Evolutionary conservation across 2,797 vertebrate species (phyloP).

Genomic region (Gadopsis marmoratus): DNA sequence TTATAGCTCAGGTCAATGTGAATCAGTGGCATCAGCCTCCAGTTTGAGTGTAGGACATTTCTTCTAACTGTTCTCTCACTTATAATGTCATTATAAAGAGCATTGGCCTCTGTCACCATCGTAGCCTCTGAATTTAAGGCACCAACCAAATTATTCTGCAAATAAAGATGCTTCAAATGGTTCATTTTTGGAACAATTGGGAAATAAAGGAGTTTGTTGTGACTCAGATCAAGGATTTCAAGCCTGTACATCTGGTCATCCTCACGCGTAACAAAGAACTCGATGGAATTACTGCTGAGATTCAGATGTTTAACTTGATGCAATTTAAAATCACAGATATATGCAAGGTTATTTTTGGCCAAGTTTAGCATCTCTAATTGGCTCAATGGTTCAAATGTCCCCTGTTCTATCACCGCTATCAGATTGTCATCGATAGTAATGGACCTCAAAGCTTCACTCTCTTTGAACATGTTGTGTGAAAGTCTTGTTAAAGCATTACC

Average conservation of each 20-base stretch:
- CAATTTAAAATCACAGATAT: slow-evolving; percentile 87
- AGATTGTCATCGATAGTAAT: slow-evolving; percentile 84
- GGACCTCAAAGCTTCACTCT: slow-evolving; percentile 64
- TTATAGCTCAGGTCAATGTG: slow-evolving; percentile 88
- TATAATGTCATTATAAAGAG: slow-evolving; percentile 73
- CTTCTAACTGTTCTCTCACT: slow-evolving; percentile 38
- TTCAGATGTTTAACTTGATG: slow-evolving; percentile 83
- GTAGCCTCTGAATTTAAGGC: slow-evolving; percentile 73
- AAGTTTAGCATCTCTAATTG: slow-evolving; percentile 81
- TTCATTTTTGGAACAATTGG: slow-evolving; percentile 82
- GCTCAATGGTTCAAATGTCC: slow-evolving; percentile 81
- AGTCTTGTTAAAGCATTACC: slow-evolving; percentile 82
- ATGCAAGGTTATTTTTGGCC: slow-evolving; percentile 84
- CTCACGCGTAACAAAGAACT: slow-evolving; percentile 81
- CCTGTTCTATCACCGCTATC: slow-evolving; percentile 83
- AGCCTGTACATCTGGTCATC: slow-evolving; percentile 75
- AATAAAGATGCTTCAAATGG: slow-evolving; percentile 80
- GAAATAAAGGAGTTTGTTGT: slow-evolving; percentile 86
- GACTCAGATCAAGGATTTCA: slow-evolving; percentile 84
- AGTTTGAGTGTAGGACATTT: slow-evolving; percentile 52
- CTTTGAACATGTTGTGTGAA: slow-evolving; percentile 77
- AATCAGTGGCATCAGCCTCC: slow-evolving; percentile 67
- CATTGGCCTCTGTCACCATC: slow-evolving; percentile 60
- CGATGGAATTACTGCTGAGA: slow-evolving; percentile 84
- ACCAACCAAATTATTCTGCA: slow-evolving; percentile 85